phyloP scores from a whole-genome alignment of 2,888 invertebrate genomes.

The Idaea aversata region DNA sequence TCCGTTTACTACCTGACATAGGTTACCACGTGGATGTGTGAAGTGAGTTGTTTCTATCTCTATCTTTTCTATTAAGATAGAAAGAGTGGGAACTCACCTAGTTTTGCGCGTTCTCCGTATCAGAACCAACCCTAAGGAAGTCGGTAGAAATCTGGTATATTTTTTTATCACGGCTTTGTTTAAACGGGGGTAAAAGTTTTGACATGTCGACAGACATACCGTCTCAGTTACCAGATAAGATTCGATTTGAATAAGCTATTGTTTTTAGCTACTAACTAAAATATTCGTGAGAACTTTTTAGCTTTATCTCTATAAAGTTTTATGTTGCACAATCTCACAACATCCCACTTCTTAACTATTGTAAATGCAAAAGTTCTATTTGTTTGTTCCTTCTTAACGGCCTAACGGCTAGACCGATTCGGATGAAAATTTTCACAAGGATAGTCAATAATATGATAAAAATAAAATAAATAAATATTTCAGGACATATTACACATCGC shows the following conservation, averaged over 20 bases:
- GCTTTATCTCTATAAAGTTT: not conserved
- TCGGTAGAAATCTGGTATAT: constrained; percentile 73
- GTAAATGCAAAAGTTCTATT: no score
- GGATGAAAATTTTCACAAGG: no score
- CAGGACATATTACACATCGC: no score
- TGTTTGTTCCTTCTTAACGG: no score
- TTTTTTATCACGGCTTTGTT: constrained; percentile 68
- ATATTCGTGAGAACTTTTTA: constrained; percentile 34
- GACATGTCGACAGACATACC: constrained; percentile 58
- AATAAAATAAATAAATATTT: no score
- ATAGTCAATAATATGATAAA: no score
- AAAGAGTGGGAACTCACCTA: constrained; percentile 40
- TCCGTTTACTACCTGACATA: constrained; percentile 70
- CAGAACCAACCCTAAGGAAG: constrained; percentile 67
- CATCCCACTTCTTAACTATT: no score
- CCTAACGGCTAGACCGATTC: no score
- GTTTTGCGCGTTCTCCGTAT: constrained; percentile 56
- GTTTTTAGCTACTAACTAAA: constrained; percentile 41
- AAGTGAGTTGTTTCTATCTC: constrained; percentile 47
- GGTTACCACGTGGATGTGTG: constrained; percentile 64
- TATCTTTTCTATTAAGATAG: constrained; percentile 35
- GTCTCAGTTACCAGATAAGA: constrained; percentile 58
- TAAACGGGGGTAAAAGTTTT: constrained; percentile 65
- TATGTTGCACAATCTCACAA: not conserved
- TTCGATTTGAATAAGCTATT: constrained; percentile 59